A percentile compares a stretch with the other conserved stretches of the same genome.
Conservation (phyloP, 2,888 invertebrate genomes). For the Ichneumon xanthorius region DNA sequence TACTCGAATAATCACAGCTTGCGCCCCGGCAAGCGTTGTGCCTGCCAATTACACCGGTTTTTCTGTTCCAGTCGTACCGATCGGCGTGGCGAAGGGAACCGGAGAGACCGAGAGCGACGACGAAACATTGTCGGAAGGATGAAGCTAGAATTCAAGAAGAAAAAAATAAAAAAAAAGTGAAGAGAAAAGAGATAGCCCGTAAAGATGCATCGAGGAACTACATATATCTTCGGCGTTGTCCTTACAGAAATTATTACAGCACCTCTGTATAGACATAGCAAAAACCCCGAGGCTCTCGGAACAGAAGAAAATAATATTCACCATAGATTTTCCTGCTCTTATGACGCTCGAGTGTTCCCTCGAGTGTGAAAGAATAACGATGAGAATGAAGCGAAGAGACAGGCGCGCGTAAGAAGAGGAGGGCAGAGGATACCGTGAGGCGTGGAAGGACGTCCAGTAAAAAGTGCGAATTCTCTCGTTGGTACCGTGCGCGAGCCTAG, state of each 20-base stretch:
- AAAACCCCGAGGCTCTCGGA: not conserved
- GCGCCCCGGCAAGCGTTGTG: conserved; percentile 70
- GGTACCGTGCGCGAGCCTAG: conserved; percentile 5
- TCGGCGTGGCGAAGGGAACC: conserved; percentile 34
- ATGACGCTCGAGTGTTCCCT: conserved; percentile 14
- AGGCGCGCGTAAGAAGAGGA: not conserved
- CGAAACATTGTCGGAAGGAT: conserved; percentile 21
- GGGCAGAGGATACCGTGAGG: not conserved
- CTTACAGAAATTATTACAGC: not conserved
- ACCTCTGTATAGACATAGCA: not conserved
- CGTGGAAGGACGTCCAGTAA: conserved; percentile 24
- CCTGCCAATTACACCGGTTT: conserved; percentile 79
- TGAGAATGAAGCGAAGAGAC: not conserved
- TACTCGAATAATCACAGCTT: conserved; percentile 83
- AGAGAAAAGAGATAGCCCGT: conserved; percentile 1
- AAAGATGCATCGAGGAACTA: not conserved
- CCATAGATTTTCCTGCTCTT: not conserved
- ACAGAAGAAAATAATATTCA: not conserved
- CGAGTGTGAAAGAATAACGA: conserved; percentile 10
- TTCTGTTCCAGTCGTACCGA: conserved; percentile 65
- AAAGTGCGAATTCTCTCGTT: conserved; percentile 35
- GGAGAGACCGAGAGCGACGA: conserved; percentile 30
- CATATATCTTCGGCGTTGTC: conserved; percentile 25
- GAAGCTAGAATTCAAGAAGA: conserved; percentile 2
- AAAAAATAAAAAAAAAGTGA: not conserved